These are phyloP conservation scores for Mimumesa dahlbomi DNA, from an alignment of 2,888 invertebrate genomes.

Conservation along the genomic window DNA sequence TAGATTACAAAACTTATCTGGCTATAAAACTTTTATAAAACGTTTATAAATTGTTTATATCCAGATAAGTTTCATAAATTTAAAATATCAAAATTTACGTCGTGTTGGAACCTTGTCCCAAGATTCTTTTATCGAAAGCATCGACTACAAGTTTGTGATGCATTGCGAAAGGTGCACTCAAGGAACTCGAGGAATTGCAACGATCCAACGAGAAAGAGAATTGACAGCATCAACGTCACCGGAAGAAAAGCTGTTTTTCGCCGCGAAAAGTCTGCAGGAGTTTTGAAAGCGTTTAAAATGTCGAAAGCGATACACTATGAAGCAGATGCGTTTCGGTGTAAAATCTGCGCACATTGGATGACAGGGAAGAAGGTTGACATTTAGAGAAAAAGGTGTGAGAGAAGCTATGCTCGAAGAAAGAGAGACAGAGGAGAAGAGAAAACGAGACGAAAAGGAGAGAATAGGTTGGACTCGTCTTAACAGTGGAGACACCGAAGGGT, in stretches of 20 bases:
- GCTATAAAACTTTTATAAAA: too few relatives aligned
- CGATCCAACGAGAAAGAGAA: conserved; percentile 4
- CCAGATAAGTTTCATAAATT: too few relatives aligned
- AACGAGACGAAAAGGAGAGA: conserved; percentile 26
- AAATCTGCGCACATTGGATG: conserved; percentile 57
- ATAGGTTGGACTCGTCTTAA: conserved; percentile 58
- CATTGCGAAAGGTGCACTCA: conserved; percentile 20
- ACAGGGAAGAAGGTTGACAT: conserved; percentile 38
- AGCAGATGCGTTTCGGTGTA: conserved; percentile 57
- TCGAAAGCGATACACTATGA: conserved; percentile 67
- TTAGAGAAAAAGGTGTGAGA: conserved; percentile 22
- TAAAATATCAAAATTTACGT: too few relatives aligned
- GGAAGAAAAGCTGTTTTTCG: conserved; percentile 64
- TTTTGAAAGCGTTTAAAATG: conserved; percentile 69
- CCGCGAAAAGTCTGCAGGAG: conserved; percentile 62
- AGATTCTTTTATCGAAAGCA: conserved; percentile 46
- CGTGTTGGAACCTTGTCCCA: conserved; percentile 21
- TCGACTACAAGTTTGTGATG: conserved; percentile 16
- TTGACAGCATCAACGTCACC: conserved; percentile 41
- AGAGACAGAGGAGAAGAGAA: conserved; percentile 6
- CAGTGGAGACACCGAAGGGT: conserved; percentile 39
- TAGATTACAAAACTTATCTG: too few relatives aligned
- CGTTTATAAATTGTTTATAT: too few relatives aligned
- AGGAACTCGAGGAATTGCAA: conserved; percentile 31
- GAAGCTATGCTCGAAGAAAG: conserved; percentile 19